phyloP scores from a whole-genome alignment of 2,113 vertebrate species.

The Callipepla squamata region DNA sequence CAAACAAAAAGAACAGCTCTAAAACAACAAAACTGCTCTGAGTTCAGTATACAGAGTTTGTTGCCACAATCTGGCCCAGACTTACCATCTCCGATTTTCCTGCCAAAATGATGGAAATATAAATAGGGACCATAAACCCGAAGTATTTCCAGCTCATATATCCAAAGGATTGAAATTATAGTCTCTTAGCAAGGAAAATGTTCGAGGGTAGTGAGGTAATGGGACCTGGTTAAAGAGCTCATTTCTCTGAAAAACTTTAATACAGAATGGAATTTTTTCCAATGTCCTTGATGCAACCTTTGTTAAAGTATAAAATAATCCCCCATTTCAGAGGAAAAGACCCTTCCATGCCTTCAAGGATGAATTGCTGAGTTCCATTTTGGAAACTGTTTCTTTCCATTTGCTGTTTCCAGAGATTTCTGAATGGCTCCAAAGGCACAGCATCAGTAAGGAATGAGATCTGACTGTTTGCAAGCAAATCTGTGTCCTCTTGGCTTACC shows the following conservation, averaged over 20 bases:
- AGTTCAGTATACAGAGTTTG: conserved; percentile 2
- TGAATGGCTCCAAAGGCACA: not conserved
- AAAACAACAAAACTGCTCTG: not conserved
- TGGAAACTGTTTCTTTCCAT: conserved; percentile 30
- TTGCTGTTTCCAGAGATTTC: conserved; percentile 15
- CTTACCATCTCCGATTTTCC: conserved; percentile 23
- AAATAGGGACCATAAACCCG: conserved; percentile 54
- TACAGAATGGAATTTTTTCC: conserved; percentile 36
- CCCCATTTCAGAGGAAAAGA: conserved; percentile 42
- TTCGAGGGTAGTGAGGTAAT: conserved; percentile 66
- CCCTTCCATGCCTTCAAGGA: not conserved
- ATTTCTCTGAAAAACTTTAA: conserved; percentile 53
- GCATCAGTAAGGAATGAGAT: not conserved
- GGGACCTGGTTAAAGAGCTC: conserved; percentile 51
- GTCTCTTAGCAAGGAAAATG: conserved; percentile 62
- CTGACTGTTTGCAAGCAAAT: not conserved
- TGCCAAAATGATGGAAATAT: conserved; percentile 54
- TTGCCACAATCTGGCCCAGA: conserved; percentile 35
- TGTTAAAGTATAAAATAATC: conserved; percentile 36
- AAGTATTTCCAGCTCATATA: conserved; percentile 57
- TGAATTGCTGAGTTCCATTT: conserved; percentile 16
- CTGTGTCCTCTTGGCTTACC: not conserved
- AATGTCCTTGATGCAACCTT: conserved; percentile 53
- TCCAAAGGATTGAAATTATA: conserved; percentile 62
- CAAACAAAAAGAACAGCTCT: conserved; percentile 19